phyloP scores from a whole-genome alignment of 2,113 vertebrate species.

The Antigone vipio region DNA sequence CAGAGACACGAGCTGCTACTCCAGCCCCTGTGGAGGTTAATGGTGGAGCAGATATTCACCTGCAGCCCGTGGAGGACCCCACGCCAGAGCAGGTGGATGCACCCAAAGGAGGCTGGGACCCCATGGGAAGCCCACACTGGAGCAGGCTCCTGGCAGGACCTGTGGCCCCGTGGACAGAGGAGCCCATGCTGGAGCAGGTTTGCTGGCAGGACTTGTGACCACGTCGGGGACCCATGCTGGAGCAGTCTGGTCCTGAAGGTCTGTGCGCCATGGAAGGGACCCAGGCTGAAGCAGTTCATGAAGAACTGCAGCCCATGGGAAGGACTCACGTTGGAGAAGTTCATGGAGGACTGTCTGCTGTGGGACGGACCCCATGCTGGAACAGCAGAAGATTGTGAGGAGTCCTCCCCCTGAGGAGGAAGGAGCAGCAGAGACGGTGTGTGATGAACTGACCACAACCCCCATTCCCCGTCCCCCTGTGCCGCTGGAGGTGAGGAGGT shows the following conservation, averaged over 20 bases:
- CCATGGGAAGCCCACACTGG: fast-evolving
- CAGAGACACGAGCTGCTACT: fast-evolving
- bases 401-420: too few relatives aligned
- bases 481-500: background rate
- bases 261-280: too few relatives aligned
- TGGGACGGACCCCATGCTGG: too few relatives aligned
- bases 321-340: too few relatives aligned
- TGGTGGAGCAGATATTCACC: too few relatives aligned
- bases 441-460: background rate
- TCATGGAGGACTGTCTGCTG: too few relatives aligned
- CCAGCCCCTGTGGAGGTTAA: background rate
- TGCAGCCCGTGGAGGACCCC: background rate
- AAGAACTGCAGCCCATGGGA: too few relatives aligned
- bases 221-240: background rate
- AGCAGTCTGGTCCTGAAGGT: background rate
- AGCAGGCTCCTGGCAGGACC: background rate
- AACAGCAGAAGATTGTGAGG: too few relatives aligned
- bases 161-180: background rate
- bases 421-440: too few relatives aligned
- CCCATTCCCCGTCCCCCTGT: background rate
- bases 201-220: too few relatives aligned
- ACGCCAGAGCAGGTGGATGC: fast-evolving
- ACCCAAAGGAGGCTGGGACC: background rate
- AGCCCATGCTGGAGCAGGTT: background rate
- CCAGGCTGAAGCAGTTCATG: too few relatives aligned